Percentiles rank a stretch among this genome's conserved stretches.
Conservation (phyloP, 2,113 vertebrate genomes). For the Dasypus novemcinctus region DNA sequence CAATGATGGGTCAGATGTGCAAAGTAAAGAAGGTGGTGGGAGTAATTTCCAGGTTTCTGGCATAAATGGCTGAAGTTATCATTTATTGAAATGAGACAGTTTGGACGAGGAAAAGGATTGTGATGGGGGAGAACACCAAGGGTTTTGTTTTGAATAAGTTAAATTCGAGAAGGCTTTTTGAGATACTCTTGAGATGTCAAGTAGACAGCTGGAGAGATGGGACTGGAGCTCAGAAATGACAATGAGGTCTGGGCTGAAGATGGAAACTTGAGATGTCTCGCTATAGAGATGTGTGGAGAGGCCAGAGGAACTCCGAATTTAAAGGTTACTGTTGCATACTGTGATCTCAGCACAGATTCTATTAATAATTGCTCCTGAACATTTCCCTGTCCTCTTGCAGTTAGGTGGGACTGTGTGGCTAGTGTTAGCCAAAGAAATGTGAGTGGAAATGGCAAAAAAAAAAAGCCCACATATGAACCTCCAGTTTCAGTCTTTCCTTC, state of each 20-base stretch:
- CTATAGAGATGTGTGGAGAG: not conserved
- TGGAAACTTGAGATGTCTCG: not conserved
- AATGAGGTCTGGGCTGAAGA: not conserved
- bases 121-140: not conserved
- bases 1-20: not conserved
- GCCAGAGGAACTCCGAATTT: not conserved
- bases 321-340: not conserved
- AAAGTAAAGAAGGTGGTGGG: not conserved
- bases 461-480: not conserved
- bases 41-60: not conserved
- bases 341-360: not conserved
- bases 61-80: not conserved
- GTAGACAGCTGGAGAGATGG: not conserved
- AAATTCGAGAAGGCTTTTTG: not conserved
- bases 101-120: not conserved
- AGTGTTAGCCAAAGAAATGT: not conserved
- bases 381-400: not conserved
- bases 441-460: not conserved
- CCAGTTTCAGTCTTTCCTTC: not conserved
- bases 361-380: not conserved
- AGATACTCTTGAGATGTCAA: not conserved
- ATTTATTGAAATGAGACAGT: conserved; percentile 7
- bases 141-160: conserved; percentile 35
- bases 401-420: not conserved
- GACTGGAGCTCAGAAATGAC: not conserved